These are phyloP conservation scores for Piaya cayana DNA, from an alignment of 2,113 vertebrate genomes.

Conservation along the genomic window DNA sequence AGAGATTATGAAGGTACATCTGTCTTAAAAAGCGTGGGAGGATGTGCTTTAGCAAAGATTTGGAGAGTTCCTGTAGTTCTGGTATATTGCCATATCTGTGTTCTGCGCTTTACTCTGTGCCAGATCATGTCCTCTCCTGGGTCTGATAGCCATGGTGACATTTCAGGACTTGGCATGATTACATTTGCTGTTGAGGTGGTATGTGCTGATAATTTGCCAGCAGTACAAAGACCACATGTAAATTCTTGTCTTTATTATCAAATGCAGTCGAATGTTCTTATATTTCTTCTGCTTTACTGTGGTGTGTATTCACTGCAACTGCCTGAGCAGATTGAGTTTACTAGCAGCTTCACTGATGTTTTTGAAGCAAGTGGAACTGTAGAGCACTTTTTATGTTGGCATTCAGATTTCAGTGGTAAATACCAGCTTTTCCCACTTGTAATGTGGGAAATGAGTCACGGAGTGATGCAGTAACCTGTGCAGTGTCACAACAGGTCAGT, in stretches of 20 bases:
- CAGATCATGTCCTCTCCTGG: neutral
- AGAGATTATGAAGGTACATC: neutral
- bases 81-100: neutral
- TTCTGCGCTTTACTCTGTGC: neutral
- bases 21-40: neutral
- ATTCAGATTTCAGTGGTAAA: neutral
- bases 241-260: neutral
- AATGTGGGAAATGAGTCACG: neutral
- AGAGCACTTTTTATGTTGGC: neutral
- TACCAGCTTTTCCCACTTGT: neutral
- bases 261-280: neutral
- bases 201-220: neutral
- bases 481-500: neutral
- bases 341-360: neutral
- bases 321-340: neutral
- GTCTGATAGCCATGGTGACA: neutral
- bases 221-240: neutral
- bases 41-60: neutral
- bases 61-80: neutral
- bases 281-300: neutral
- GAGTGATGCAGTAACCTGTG: neutral
- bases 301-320: neutral
- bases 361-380: neutral
- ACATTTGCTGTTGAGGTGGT: neutral
- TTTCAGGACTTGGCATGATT: neutral